A percentile compares a stretch with the other conserved stretches of the same genome.
phyloP scores from a whole-genome alignment of 1,140 invertebrate species.

The Bathynomus jamesi region DNA sequence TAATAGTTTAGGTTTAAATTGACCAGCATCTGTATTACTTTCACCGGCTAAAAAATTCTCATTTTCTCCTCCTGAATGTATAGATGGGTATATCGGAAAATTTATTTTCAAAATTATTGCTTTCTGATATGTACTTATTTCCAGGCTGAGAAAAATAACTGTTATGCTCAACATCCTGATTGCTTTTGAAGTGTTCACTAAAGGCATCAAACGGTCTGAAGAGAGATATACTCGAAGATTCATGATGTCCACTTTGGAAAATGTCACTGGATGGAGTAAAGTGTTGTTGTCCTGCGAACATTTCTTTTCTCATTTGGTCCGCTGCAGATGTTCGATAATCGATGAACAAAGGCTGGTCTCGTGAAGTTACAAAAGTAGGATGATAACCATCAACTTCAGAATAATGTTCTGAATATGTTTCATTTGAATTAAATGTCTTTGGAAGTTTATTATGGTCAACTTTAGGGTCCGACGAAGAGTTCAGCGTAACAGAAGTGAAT shows the following conservation, averaged over 20 bases:
- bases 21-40: neutral
- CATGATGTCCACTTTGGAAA: neutral
- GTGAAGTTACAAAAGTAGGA: neutral
- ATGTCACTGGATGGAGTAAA: neutral
- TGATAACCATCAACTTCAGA: neutral
- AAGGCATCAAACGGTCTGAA: neutral
- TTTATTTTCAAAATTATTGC: neutral
- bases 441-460: neutral
- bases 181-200: neutral
- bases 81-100: neutral
- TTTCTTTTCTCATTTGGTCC: neutral
- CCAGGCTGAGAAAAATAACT: neutral
- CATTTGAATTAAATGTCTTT: neutral
- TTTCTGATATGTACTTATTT: neutral
- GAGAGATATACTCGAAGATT: neutral
- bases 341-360: neutral
- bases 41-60: neutral
- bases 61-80: neutral
- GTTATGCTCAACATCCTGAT: neutral
- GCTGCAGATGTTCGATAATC: neutral
- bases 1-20: neutral
- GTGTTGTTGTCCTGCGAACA: neutral
- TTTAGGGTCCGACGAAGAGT: neutral
- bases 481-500: neutral
- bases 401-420: neutral